Base-by-base conservation (phyloP, 1,140 invertebrate genomes). In the Drosophila parabipectinata region DNA sequence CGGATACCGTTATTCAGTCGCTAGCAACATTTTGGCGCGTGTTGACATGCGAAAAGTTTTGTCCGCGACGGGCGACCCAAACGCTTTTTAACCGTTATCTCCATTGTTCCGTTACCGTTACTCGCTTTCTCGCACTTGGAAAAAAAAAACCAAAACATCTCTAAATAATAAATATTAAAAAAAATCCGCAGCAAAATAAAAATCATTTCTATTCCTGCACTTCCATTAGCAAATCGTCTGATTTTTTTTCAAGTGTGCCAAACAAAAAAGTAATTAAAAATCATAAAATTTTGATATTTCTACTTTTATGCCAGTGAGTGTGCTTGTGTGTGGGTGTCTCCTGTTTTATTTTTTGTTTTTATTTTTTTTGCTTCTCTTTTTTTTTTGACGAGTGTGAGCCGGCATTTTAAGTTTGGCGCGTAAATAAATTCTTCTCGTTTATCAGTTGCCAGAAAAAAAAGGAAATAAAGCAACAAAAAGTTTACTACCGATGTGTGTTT, bases 11-110 rank as follows among this genome's bases (percentile, higher is more conserved):
- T 32, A 48, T 32, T 48, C 88, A 90, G 88, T 90, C 88, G 88
- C 88, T 88, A 68, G 83, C 88, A 90, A 90, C 83, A 85, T 88
- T 90, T 90, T 90, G 88, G 88, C 88, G 88, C 88, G 88, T 90
- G 83, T 90, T 90, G 88, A 90, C 88, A 90, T 90, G 88, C 83
- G 55, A 74, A 71, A 63, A 64, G 69, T 39, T 67, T 64, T 61
- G 74, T 82, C 78, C 74, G 79, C 75, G 74, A 68, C 80, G 77
- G 77, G 74, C 74, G 74, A 81, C 61, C 53, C 60, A 30, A 72
- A 52, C 61, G 72, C 72, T 74, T 74, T 72, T 78, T 81, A 69
- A 69, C 60, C 82, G 69, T 87, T 82, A 77, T 62, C 71, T 68
- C 72, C 77, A 66, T 72, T 79, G 84, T 64, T 69, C 50, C 51